Percentiles rank a stretch among this genome's conserved stretches.
These are phyloP conservation scores for Drosophila neotestacea DNA, from an alignment of 2,888 invertebrate species.

Conservation along the genomic window DNA sequence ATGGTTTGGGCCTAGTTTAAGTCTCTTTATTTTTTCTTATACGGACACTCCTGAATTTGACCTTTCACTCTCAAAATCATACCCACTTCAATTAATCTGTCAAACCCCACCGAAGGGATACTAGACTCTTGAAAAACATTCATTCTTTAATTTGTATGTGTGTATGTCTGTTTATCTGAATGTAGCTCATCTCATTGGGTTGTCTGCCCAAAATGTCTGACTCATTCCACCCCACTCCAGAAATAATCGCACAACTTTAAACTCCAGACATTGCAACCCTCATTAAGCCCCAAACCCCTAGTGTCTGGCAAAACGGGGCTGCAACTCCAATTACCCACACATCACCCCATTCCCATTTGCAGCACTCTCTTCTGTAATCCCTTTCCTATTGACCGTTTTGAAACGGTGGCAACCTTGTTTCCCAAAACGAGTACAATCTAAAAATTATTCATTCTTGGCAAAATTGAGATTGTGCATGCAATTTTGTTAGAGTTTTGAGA, in stretches of 20 bases:
- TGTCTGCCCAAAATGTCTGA: slow-evolving; percentile 58
- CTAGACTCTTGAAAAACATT: neutral
- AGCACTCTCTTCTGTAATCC: slow-evolving; percentile 10
- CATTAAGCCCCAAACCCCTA: slow-evolving; percentile 62
- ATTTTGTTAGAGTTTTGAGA: too few relatives aligned
- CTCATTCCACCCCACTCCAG: slow-evolving; percentile 52
- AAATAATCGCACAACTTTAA: slow-evolving; percentile 47
- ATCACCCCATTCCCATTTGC: slow-evolving; percentile 12
- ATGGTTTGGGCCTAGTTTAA: neutral
- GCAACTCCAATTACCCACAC: slow-evolving; percentile 60
- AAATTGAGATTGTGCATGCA: too few relatives aligned
- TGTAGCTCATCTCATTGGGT: slow-evolving; percentile 16
- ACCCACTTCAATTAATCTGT: slow-evolving; percentile 27
- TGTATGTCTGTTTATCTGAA: neutral
- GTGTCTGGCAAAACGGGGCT: slow-evolving; percentile 53
- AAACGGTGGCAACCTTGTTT: too few relatives aligned
- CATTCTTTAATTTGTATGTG: neutral
- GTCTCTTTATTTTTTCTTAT: neutral
- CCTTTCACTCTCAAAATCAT: slow-evolving; percentile 59
- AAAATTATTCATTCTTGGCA: too few relatives aligned
- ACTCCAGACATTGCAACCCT: slow-evolving; percentile 72
- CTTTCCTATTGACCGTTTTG: slow-evolving; percentile 6
- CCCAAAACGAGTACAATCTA: too few relatives aligned
- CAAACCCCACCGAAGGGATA: slow-evolving; percentile 2
- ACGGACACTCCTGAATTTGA: slow-evolving; percentile 20